Evolutionary conservation across 2,888 invertebrate genomes (phyloP).

Genomic region (Blastobasis adustella): DNA sequence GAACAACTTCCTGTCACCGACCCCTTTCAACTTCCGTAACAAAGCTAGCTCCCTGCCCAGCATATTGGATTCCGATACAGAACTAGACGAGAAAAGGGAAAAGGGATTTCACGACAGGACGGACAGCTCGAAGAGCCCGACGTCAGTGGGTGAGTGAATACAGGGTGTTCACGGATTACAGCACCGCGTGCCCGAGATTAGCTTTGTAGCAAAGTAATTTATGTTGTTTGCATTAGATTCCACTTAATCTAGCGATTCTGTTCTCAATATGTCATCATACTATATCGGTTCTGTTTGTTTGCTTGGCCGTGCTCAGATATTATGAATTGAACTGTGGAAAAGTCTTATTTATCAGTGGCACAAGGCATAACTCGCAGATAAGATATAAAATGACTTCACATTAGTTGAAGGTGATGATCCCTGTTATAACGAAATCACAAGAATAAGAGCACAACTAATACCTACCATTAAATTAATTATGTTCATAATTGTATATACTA

Average conservation of each 20-base stretch:
- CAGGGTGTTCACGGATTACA: slow-evolving; percentile 2
- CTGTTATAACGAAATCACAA: slow-evolving; percentile 19
- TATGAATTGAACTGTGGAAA: slow-evolving; percentile 32
- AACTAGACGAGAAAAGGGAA: slow-evolving; percentile 72
- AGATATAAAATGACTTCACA: slow-evolving; percentile 50
- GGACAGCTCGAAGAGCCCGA: slow-evolving; percentile 78
- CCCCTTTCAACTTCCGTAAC: slow-evolving; percentile 72
- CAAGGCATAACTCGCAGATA: slow-evolving; percentile 47
- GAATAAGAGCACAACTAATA: not conserved
- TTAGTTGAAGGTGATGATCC: slow-evolving; percentile 54
- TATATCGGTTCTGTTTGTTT: slow-evolving; percentile 20
- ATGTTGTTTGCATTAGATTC: slow-evolving; percentile 13
- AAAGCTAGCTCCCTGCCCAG: slow-evolving; percentile 88
- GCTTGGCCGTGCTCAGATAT: slow-evolving; percentile 30
- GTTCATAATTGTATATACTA: not conserved
- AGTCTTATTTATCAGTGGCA: slow-evolving; percentile 46
- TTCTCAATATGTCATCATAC: slow-evolving; percentile 7
- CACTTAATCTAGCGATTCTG: slow-evolving; percentile 13
- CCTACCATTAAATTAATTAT: not conserved
- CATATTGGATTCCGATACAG: slow-evolving; percentile 85
- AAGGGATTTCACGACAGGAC: slow-evolving; percentile 57
- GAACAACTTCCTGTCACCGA: slow-evolving; percentile 75
- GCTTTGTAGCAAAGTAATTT: slow-evolving; percentile 11
- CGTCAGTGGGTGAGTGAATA: slow-evolving; percentile 72
- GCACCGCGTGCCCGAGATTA: slow-evolving; percentile 10